A percentile compares a stretch with the other conserved stretches of the same genome.
Evolutionary conservation across 23 tunicate genomes (phyloP).

Genomic region (Ciona savignyi): DNA sequence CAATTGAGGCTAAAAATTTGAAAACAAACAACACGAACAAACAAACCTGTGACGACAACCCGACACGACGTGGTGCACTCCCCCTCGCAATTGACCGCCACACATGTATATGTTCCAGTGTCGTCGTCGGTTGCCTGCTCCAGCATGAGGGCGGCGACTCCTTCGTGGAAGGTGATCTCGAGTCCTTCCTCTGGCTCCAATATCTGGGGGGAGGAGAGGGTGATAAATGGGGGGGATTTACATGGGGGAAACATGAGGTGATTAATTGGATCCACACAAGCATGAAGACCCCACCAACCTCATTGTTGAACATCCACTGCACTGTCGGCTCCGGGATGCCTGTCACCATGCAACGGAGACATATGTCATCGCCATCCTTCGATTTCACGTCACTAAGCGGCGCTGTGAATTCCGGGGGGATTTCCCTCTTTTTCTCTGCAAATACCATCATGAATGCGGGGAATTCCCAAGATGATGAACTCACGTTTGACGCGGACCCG

Average conservation of each 20-base stretch:
- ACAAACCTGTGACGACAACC: slow-evolving; percentile 51
- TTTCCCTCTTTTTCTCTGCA: slow-evolving; percentile 48
- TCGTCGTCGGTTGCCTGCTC: slow-evolving; percentile 77
- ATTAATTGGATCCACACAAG: no score
- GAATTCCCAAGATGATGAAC: no score
- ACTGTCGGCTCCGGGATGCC: slow-evolving; percentile 79
- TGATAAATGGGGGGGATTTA: no score
- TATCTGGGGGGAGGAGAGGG: slow-evolving; percentile 34
- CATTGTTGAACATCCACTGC: slow-evolving; percentile 62
- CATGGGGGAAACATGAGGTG: no score
- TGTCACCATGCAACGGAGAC: slow-evolving; percentile 82
- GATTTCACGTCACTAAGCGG: slow-evolving; percentile 61
- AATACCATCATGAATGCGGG: no score
- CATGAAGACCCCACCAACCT: slow-evolving; percentile 50
- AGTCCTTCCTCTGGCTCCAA: slow-evolving; percentile 79
- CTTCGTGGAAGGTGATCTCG: slow-evolving; percentile 50
- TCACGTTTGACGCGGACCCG: slow-evolving; percentile 88
- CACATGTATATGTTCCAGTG: slow-evolving; percentile 65
- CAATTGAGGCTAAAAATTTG: no score
- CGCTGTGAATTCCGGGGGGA: slow-evolving; percentile 80
- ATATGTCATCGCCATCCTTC: slow-evolving; percentile 53
- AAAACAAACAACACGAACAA: neutral
- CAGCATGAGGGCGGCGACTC: slow-evolving; percentile 66
- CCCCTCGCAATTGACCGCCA: slow-evolving; percentile 73
- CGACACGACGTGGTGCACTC: slow-evolving; percentile 52